Conservation (phyloP, 1,140 invertebrate species). For the Brachionus manjavacas region DNA sequence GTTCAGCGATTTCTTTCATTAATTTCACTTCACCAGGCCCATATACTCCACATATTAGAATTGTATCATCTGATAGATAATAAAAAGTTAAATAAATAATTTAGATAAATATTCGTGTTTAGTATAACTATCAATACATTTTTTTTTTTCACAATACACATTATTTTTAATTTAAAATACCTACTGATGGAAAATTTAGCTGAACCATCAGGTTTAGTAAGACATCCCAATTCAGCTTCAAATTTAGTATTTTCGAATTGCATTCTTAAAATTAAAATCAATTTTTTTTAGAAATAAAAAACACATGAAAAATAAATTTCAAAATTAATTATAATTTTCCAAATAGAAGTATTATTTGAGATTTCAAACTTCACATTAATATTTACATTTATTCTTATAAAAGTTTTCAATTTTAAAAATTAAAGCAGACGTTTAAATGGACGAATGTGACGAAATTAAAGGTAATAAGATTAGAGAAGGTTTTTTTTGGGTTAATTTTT, state of each 20-base stretch:
- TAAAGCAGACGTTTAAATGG: neutral
- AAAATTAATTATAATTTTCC: neutral
- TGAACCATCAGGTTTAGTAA: conserved; percentile 27
- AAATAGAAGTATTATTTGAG: neutral
- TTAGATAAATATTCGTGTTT: no score
- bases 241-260: neutral
- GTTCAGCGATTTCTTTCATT: conserved; percentile 71
- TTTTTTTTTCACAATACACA: no score
- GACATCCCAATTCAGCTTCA: conserved; percentile 26
- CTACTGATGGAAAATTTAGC: conserved; percentile 31
- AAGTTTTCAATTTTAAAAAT: neutral
- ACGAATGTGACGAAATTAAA: neutral
- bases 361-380: neutral
- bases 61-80: neutral
- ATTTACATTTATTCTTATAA: neutral
- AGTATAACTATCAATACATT: no score
- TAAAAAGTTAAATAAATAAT: neutral
- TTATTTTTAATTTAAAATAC: neutral
- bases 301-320: neutral
- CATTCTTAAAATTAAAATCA: neutral
- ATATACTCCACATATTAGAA: conserved; percentile 63
- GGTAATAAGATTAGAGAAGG: neutral
- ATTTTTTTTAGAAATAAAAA: neutral
- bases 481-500: neutral
- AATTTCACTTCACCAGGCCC: conserved; percentile 75